phyloP scores from a whole-genome alignment of 2,113 vertebrate species.

The Motacilla alba region DNA sequence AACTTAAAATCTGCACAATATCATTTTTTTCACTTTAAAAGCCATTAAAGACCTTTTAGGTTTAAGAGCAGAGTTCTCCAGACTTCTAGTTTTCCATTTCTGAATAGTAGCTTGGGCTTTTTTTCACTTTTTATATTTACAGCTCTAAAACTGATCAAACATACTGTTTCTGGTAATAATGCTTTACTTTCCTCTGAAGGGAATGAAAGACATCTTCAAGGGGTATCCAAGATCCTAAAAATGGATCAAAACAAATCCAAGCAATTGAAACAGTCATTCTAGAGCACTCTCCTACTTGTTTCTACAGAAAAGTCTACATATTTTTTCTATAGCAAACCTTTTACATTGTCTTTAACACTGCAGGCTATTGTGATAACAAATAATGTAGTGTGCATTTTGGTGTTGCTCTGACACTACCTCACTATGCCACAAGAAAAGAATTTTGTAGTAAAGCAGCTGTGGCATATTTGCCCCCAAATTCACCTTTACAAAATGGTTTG shows the following conservation, averaged over 20 bases:
- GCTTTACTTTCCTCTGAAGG: background rate
- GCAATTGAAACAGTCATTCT: background rate
- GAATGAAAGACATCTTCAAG: background rate
- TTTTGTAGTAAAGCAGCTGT: background rate
- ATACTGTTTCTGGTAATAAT: background rate
- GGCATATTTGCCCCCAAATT: background rate
- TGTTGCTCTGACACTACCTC: background rate
- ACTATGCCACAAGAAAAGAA: background rate
- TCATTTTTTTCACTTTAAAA: background rate
- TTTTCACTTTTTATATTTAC: background rate
- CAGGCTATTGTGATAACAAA: conserved; percentile 13
- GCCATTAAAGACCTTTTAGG: background rate
- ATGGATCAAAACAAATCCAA: background rate
- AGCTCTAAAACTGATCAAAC: background rate
- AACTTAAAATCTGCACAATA: background rate
- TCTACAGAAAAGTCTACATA: background rate
- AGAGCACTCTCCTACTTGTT: background rate
- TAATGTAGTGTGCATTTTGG: background rate
- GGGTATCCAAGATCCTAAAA: background rate
- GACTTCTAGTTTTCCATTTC: background rate
- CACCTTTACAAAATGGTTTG: background rate
- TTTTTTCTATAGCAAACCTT: background rate
- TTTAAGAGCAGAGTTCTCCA: background rate
- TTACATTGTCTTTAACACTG: background rate
- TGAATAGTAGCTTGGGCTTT: background rate